Evolutionary conservation across 2,888 invertebrate species (phyloP), one percentile per base, ranked within the genome.

Genomic region (Volucella bombylans): DNA sequence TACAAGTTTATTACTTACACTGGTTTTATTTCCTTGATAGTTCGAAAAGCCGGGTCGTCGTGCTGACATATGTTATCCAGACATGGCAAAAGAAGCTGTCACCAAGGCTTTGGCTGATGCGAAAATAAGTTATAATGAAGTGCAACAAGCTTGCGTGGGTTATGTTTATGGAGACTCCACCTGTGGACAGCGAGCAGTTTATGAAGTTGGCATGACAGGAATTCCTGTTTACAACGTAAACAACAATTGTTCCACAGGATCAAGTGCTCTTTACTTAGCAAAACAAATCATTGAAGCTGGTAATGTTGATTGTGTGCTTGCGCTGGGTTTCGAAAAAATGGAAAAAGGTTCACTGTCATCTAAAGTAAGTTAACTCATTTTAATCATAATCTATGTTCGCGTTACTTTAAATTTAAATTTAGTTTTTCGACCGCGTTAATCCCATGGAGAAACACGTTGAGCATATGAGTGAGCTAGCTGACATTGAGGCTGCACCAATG

Each of bases 261-360:
- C 99, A 0, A 97, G 96, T 71, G 99, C 99, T 1, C 92, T 99
- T 4, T 94, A 95, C 89, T 93, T 99, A 89, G 98, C 96, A 0
- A 98, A 98, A 90, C 98, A 99, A 91, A 94, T 98, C 18, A 93
- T 99, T n/a, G 96, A 97, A 92, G 95, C 96, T 83, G 98, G 97
- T 11, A 93, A 95, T 88, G 94, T 95, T 14, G 96, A 98, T 88
- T 97, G 99, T 89, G 95, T 97, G 0, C 92, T 99, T 74, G 99
- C 98, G 1, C 92, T 99, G 41, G 99, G 99, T 4, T 99, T 99
- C 91, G 99, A 99, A 90, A 99, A 99, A 92, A 99, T 99, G 99
- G 95, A 98, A 87, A 94, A 95, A 12, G 99, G 99, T 0, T 98
- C 99, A 0, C 93, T 99, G 11, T 92, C 94, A 12, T 92, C 94